Evolutionary conservation across 2,888 invertebrate genomes (phyloP).

Genomic region (Drosophila cognata): DNA sequence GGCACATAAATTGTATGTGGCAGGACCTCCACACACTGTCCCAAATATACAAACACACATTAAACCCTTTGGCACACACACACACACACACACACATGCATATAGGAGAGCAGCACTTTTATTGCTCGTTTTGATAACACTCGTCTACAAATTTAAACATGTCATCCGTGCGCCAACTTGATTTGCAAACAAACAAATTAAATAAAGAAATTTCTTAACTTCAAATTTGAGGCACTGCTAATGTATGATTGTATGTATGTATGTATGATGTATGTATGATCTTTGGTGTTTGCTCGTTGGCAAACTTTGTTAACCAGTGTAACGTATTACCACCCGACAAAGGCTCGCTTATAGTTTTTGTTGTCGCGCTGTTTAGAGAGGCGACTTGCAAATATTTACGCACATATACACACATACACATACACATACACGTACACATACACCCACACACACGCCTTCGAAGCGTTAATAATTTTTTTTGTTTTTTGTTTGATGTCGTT

Average conservation of each 20-base stretch:
- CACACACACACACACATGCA: conserved; percentile 19
- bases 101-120: conserved; percentile 48
- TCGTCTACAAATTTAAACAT: conserved; percentile 5
- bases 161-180: not conserved
- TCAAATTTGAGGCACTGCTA: not conserved
- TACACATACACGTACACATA: not conserved
- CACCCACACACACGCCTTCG: conserved; percentile 24
- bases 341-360: conserved; percentile 52
- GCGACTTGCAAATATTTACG: conserved; percentile 40
- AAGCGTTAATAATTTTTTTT: conserved; percentile 69
- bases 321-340: conserved; percentile 52
- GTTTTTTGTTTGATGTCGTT: not conserved
- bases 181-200: not conserved
- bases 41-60: conserved; percentile 24
- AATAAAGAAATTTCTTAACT: not conserved
- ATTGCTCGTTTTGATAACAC: conserved; percentile 54
- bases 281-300: not conserved
- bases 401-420: conserved; percentile 24
- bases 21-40: conserved; percentile 26
- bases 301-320: conserved; percentile 11
- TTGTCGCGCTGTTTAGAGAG: conserved; percentile 39
- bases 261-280: too few species aligned
- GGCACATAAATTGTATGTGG: conserved; percentile 73
- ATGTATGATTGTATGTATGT: too few species aligned
- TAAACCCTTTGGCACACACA: conserved; percentile 56